Evolutionary conservation across 2,888 invertebrate genomes (phyloP), one percentile per base, ranked within the genome.

Genomic region (Parthenolecanium corni): DNA sequence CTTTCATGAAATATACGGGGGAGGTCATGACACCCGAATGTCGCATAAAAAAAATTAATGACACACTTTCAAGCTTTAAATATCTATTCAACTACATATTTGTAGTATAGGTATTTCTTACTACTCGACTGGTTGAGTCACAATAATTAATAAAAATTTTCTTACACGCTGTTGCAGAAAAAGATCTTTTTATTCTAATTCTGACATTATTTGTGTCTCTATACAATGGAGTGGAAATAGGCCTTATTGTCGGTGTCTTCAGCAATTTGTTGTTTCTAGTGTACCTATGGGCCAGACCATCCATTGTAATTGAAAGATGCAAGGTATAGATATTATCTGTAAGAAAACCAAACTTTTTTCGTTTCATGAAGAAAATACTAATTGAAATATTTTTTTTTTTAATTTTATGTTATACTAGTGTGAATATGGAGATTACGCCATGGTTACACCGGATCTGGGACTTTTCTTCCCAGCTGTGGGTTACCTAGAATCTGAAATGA

Each of bases 161-260:
- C n/a, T n/a, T n/a, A n/a, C n/a, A n/a, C n/a, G n/a, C n/a, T 31
- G 31, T 31, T 31, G 56, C 65, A 76, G 75, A 76, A 70, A 72
- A 75, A 65, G 88, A 89, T 73, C 79, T 86, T 63, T 69, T 79
- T 51, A 80, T 86, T 62, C 80, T 85, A 70, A 68, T 79, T 61
- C 74, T 80, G 14, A 90, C 90, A 53, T 84, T 88, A 67, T 64
- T 81, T 1, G 76, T 82, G 46, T 84, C 86, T 66, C 73, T 91
- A 58, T 71, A 79, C 58, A 76, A 81, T 65, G 84, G 86, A 23
- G 86, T 90, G 51, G 89, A 91, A 78, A 78, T 83, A 70, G 91
- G 91, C 53, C 81, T 93, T 67, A 75, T 87, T 25, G 77, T 81
- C 52, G 90, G 91, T 64, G 82, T 84, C 66, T 70, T 80, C 16